These are phyloP conservation scores for Epizoanthus rinbou DNA, from an alignment of 92 coral and sea anemone genomes.

Conservation along the genomic window DNA sequence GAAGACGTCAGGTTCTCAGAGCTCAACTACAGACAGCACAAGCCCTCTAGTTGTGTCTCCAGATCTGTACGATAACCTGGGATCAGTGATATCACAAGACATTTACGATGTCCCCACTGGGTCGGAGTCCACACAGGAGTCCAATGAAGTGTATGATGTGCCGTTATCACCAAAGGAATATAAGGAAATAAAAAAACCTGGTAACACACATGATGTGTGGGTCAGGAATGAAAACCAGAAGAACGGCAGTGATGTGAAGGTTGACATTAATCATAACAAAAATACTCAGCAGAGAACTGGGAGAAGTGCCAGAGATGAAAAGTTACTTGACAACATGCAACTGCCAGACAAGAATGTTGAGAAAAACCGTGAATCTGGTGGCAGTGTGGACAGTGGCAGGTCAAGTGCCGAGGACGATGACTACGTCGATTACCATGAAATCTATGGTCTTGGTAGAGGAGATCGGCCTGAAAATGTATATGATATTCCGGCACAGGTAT, in stretches of 20 bases:
- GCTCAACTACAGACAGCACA: neutral
- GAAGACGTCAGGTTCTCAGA: neutral
- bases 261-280: constrained; percentile 54
- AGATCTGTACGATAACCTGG: constrained; percentile 13
- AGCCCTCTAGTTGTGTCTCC: constrained; percentile 14
- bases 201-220: constrained; percentile 41
- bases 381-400: constrained; percentile 69
- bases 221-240: constrained; percentile 32
- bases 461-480: constrained; percentile 69
- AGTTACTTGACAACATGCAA: neutral
- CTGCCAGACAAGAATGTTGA: constrained; percentile 50
- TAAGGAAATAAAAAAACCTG: neutral
- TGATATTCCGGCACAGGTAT: constrained; percentile 88
- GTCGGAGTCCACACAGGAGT: neutral
- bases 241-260: constrained; percentile 19
- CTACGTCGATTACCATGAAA: constrained; percentile 96
- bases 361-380: constrained; percentile 61
- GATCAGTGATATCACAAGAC: constrained; percentile 44
- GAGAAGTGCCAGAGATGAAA: constrained; percentile 33
- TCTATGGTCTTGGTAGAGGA: constrained; percentile 80
- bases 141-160: constrained; percentile 53
- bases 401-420: constrained; percentile 87
- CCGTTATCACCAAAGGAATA: constrained; percentile 36
- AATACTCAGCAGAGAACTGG: constrained; percentile 31
- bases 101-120: constrained; percentile 72